Percentiles rank a stretch among this genome's conserved stretches.
These are phyloP conservation scores for Petrosia ficiformis DNA, from an alignment of 37 sponge, comb jelly and placozoan genomes.

Conservation along the genomic window DNA sequence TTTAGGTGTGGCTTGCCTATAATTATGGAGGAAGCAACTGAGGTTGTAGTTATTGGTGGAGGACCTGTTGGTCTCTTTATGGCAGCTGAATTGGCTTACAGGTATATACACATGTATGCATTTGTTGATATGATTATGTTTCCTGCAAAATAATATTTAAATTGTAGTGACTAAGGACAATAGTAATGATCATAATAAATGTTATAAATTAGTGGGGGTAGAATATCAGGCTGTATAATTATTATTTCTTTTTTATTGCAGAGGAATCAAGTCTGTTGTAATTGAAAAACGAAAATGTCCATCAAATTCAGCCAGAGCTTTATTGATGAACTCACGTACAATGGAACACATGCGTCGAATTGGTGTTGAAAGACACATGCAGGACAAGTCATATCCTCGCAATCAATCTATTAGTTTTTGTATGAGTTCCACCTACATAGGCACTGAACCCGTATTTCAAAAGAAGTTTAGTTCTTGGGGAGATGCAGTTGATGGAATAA, in stretches of 20 bases:
- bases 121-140: too few relatives aligned
- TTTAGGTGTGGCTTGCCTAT: too few relatives aligned
- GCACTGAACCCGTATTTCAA: background rate
- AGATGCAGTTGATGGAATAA: constrained; percentile 36
- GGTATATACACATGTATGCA: too few relatives aligned
- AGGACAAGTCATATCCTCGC: constrained; percentile 38
- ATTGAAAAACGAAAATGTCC: constrained; percentile 53
- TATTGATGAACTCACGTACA: constrained; percentile 32
- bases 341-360: constrained; percentile 78
- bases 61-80: constrained; percentile 68
- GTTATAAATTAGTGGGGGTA: too few relatives aligned
- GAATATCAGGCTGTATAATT: too few relatives aligned
- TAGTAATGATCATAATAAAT: too few relatives aligned
- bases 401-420: constrained; percentile 18
- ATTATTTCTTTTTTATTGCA: background rate
- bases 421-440: background rate
- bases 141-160: too few relatives aligned
- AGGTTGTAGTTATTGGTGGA: too few relatives aligned
- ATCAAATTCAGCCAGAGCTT: constrained; percentile 47
- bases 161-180: too few relatives aligned
- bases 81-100: constrained; percentile 61
- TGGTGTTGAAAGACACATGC: constrained; percentile 42
- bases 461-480: constrained; percentile 48
- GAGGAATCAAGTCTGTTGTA: constrained; percentile 57
- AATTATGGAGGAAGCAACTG: too few relatives aligned